Conservation (phyloP, 1,140 invertebrate species). For the Schlechtendalia chinensis region DNA sequence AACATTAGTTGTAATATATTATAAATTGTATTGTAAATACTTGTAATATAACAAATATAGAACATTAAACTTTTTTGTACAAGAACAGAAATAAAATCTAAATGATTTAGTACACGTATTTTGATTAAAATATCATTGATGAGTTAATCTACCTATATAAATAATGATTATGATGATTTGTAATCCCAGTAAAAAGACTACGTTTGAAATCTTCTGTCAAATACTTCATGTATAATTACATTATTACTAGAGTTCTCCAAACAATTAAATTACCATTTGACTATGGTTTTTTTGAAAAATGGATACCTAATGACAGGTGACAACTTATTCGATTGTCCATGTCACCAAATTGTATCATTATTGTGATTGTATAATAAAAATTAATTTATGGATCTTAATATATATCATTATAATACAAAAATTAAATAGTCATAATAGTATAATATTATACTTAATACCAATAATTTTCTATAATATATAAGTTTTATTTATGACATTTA, state of each 20-base stretch:
- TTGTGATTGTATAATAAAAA: too few relatives aligned
- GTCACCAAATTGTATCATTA: too few relatives aligned
- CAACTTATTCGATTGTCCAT: background rate
- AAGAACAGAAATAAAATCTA: background rate
- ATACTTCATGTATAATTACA: background rate
- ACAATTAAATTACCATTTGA: constrained; percentile 1
- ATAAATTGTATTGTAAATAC: too few relatives aligned
- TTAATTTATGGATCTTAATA: too few relatives aligned
- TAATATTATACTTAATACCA: too few relatives aligned
- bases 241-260: constrained; percentile 24
- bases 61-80: too few relatives aligned
- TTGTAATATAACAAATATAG: too few relatives aligned
- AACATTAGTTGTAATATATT: too few relatives aligned
- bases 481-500: too few relatives aligned
- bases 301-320: background rate
- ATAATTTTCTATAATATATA: too few relatives aligned
- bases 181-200: background rate
- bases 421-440: too few relatives aligned
- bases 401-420: too few relatives aligned
- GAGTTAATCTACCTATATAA: background rate
- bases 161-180: background rate
- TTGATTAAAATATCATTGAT: constrained; percentile 1
- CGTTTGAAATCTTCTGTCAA: background rate
- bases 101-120: background rate
- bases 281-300: background rate